Conservation (phyloP, 2,113 vertebrate genomes). For the Salvator merianae region DNA sequence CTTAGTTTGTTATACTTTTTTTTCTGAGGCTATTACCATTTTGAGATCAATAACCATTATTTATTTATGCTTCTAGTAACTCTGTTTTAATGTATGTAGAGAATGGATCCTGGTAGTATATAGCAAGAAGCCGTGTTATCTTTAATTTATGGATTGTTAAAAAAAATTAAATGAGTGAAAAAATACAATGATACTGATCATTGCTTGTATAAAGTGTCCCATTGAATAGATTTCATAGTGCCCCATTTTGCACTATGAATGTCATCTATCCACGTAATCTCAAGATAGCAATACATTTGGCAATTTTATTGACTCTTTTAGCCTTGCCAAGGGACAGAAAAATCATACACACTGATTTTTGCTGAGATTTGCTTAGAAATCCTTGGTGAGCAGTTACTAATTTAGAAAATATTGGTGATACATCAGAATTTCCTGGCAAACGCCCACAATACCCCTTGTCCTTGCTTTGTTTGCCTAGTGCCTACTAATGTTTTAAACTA, state of each 20-base stretch:
- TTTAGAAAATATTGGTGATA: background rate
- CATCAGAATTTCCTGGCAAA: background rate
- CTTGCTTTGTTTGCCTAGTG: no score
- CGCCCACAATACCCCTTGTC: background rate
- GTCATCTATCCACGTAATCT: rapidly evolving
- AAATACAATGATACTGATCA: background rate
- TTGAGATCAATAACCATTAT: slow-evolving; percentile 59
- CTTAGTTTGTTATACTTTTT: slow-evolving; percentile 61
- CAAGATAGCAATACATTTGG: background rate
- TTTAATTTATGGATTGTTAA: slow-evolving; percentile 50
- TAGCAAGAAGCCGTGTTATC: slow-evolving; percentile 48
- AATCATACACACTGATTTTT: background rate
- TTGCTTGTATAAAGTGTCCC: background rate
- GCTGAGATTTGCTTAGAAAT: background rate
- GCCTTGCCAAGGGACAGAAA: background rate
- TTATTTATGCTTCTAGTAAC: slow-evolving; percentile 72
- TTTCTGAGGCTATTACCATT: slow-evolving; percentile 58
- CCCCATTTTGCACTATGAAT: background rate
- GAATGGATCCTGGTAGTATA: slow-evolving; percentile 53
- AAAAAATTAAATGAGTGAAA: slow-evolving; percentile 17
- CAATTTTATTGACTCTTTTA: background rate
- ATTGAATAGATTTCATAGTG: background rate
- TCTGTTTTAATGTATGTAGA: slow-evolving; percentile 66
- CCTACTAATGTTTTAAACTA: no score
- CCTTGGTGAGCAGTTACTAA: background rate